Evolutionary conservation across 2,888 invertebrate genomes (phyloP).

Genomic region (Lottia scabra): DNA sequence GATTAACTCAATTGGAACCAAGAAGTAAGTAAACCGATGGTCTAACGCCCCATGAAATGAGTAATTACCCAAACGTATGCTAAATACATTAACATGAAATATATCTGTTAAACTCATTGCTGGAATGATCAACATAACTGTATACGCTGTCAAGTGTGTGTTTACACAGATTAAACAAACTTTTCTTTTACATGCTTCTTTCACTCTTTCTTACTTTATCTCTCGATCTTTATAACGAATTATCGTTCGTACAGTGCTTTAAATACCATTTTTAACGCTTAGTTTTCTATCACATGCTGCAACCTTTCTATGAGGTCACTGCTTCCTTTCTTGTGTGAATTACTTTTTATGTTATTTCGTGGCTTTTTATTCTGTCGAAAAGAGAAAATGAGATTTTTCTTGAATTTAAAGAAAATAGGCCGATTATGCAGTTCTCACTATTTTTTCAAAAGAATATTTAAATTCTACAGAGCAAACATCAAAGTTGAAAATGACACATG

Average conservation of each 20-base stretch:
- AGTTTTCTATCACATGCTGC: too few relatives aligned
- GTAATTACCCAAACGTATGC: neutral
- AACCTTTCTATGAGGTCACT: too few relatives aligned
- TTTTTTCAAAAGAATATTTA: too few relatives aligned
- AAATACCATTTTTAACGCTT: neutral
- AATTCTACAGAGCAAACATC: too few relatives aligned
- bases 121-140: neutral
- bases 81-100: neutral
- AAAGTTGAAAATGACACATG: too few relatives aligned
- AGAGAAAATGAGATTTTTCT: too few relatives aligned
- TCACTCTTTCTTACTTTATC: neutral
- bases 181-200: neutral
- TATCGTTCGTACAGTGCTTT: slow-evolving; percentile 4
- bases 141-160: slow-evolving; percentile 2
- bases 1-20: neutral
- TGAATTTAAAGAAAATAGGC: too few relatives aligned
- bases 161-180: slow-evolving; percentile 1
- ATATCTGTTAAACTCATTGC: neutral
- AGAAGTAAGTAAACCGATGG: neutral
- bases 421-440: too few relatives aligned
- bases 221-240: neutral
- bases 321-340: too few relatives aligned
- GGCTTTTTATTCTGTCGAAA: too few relatives aligned
- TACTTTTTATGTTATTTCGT: too few relatives aligned
- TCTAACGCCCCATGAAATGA: too few relatives aligned